Evolutionary conservation across 2,113 vertebrate genomes (phyloP).

Genomic region (Ia io): DNA sequence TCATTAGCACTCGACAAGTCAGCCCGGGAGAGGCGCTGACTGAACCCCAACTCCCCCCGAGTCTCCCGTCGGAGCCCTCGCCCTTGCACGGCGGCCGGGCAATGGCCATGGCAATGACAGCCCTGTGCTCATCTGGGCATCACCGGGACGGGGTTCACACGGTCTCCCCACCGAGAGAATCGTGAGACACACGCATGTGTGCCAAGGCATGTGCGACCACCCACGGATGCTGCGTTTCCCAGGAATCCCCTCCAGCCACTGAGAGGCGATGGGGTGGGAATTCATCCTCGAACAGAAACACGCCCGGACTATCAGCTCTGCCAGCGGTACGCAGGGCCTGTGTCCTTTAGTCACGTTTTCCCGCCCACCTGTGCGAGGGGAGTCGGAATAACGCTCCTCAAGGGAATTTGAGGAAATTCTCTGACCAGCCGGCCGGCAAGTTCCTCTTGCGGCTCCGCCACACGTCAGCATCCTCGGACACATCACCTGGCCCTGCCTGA

Average conservation of each 20-base stretch:
- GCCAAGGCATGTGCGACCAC: not conserved
- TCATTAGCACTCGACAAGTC: conserved; percentile 43
- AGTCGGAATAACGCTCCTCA: not conserved
- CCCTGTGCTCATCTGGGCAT: not conserved
- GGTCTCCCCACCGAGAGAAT: not conserved
- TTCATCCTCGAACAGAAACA: conserved; percentile 34
- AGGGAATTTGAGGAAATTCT: accelerated
- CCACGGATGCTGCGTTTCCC: conserved; percentile 23
- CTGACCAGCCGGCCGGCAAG: accelerated
- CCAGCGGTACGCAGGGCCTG: not conserved
- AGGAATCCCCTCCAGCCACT: conserved; percentile 3
- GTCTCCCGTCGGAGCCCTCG: not conserved
- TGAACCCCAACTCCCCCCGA: not conserved
- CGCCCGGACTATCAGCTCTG: not conserved
- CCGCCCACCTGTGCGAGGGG: not conserved
- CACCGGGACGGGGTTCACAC: not conserved
- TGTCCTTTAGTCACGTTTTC: not conserved
- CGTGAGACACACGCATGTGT: not conserved
- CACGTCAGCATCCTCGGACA: accelerated
- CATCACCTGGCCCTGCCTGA: not conserved
- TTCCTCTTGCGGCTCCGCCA: accelerated
- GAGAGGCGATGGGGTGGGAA: conserved; percentile 17
- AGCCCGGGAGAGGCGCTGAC: not conserved
- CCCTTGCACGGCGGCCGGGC: not conserved
- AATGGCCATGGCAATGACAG: not conserved